Evolutionary conservation across 1,140 invertebrate species (phyloP).

Genomic region (Danaus melanippus): DNA sequence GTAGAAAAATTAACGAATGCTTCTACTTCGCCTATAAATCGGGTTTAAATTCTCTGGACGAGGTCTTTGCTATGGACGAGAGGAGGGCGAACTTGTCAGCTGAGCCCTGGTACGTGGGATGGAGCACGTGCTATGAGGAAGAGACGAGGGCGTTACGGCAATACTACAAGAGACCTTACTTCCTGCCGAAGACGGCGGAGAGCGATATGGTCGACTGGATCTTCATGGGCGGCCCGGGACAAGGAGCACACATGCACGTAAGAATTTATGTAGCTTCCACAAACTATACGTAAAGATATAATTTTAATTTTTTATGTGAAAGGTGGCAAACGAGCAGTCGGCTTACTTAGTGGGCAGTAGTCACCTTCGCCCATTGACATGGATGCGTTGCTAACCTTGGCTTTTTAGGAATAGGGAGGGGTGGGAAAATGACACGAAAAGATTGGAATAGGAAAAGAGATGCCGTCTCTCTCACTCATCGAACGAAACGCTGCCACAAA

Average conservation of each 20-base stretch:
- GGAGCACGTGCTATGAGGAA: slow-evolving; percentile 92
- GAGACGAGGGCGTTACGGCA: slow-evolving; percentile 82
- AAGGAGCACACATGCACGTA: slow-evolving; percentile 92
- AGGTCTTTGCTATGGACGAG: slow-evolving; percentile 85
- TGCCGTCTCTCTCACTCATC: too few species aligned
- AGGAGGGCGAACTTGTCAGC: slow-evolving; percentile 78
- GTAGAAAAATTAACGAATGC: slow-evolving; percentile 76
- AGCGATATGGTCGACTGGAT: slow-evolving; percentile 94
- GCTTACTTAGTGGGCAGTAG: too few species aligned
- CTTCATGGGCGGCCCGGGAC: slow-evolving; percentile 94
- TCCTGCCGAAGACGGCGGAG: slow-evolving; percentile 87
- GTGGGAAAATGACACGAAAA: too few species aligned
- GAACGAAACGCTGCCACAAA: too few species aligned
- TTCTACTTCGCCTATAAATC: slow-evolving; percentile 96
- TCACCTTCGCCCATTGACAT: too few species aligned
- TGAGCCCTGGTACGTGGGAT: slow-evolving; percentile 91
- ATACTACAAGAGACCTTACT: slow-evolving; percentile 90
- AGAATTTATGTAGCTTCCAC: slow-evolving; percentile 1
- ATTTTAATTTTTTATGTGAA: too few species aligned
- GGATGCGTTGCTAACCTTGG: too few species aligned
- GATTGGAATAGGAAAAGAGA: too few species aligned
- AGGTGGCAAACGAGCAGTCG: too few species aligned
- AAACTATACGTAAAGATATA: too few species aligned
- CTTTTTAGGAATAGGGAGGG: too few species aligned
- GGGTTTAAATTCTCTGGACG: slow-evolving; percentile 75